Conservation (phyloP, 2,888 invertebrate species). For the Sesia bembeciformis region DNA sequence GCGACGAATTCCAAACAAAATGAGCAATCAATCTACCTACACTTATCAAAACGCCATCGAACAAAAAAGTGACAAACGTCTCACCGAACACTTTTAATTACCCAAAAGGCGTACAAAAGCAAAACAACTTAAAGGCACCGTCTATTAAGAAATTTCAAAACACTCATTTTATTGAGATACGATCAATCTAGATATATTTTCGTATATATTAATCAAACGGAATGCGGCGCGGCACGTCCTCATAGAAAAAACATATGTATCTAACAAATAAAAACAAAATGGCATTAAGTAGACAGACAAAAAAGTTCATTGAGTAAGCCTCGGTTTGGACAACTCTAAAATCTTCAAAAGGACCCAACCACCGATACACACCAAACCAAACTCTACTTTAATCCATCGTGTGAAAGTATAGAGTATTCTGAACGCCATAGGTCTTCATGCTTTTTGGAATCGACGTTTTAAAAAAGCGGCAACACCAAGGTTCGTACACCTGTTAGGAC, state of each 20-base stretch:
- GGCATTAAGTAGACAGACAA: conserved; percentile 58
- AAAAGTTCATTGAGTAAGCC: conserved; percentile 58
- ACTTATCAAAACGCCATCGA: neutral
- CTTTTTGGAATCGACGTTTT: conserved; percentile 6
- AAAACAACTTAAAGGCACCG: conserved; percentile 35
- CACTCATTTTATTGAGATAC: conserved; percentile 59
- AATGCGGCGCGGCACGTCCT: conserved; percentile 44
- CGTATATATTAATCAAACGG: conserved; percentile 49
- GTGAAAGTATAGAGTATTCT: conserved; percentile 4
- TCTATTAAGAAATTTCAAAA: conserved; percentile 59
- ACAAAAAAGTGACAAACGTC: conserved; percentile 9
- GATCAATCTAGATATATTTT: conserved; percentile 29
- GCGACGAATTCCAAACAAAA: neutral
- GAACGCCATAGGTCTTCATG: neutral
- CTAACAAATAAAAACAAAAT: conserved; percentile 65
- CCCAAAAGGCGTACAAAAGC: conserved; percentile 23
- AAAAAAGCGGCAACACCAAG: conserved; percentile 22
- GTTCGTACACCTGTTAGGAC: conserved; percentile 58
- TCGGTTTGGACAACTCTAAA: conserved; percentile 26
- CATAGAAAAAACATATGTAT: conserved; percentile 53
- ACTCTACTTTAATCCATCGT: conserved; percentile 6
- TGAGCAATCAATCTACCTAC: neutral
- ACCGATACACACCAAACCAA: conserved; percentile 4
- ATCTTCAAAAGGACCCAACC: conserved; percentile 3
- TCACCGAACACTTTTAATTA: conserved; percentile 42